phyloP scores from a whole-genome alignment of 2,113 vertebrate genomes.

The Willisornis vidua region DNA sequence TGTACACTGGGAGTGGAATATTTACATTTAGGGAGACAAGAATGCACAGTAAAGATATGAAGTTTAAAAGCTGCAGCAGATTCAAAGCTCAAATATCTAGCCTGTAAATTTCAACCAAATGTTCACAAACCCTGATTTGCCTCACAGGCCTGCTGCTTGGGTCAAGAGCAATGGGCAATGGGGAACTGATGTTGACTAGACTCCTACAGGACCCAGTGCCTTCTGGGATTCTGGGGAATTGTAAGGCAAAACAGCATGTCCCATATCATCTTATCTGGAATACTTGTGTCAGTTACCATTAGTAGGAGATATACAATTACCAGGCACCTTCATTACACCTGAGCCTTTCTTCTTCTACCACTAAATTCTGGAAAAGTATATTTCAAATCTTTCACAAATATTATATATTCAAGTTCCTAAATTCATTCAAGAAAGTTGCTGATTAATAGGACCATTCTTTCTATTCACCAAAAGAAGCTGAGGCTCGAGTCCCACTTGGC shows the following conservation, averaged over 20 bases:
- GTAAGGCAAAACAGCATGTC: rapidly evolving
- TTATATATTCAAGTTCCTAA: background rate
- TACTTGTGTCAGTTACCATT: background rate
- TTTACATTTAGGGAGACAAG: background rate
- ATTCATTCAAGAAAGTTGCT: background rate
- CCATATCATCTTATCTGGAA: no score
- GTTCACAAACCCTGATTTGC: background rate
- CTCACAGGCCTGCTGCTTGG: background rate
- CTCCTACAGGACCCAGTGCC: background rate
- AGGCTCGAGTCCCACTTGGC: background rate
- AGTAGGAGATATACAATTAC: background rate
- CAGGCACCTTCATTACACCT: background rate
- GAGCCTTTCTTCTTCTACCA: background rate
- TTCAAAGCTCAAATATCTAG: background rate
- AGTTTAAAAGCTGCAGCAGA: background rate
- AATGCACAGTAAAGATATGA: background rate
- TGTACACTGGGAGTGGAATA: background rate
- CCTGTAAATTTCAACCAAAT: background rate
- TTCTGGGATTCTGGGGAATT: background rate
- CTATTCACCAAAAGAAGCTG: background rate
- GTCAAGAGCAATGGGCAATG: background rate
- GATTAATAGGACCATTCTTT: background rate
- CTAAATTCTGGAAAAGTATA: background rate
- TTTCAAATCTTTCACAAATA: background rate
- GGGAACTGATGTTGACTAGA: background rate